These are phyloP conservation scores for Sphaeramia orbicularis DNA, from an alignment of 2,797 vertebrate species.

Conservation along the genomic window DNA sequence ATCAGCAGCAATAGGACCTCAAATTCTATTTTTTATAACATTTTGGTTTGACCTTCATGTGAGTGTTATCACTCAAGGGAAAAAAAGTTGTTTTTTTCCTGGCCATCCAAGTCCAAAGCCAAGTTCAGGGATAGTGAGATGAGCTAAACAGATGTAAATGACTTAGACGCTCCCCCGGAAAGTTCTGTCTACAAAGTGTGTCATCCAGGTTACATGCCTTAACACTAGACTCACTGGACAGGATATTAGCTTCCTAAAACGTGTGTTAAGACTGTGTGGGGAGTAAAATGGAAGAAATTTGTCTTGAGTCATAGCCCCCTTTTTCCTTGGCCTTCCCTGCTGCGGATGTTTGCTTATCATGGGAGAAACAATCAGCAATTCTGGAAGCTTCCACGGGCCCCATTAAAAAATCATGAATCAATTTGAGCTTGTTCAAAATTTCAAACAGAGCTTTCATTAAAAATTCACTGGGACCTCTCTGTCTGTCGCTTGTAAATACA, in stretches of 20 bases:
- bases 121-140: slow-evolving; percentile 17
- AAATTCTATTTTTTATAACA: slow-evolving; percentile 6
- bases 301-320: slow-evolving; percentile 32
- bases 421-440: slow-evolving; percentile 79
- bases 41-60: slow-evolving; percentile 36
- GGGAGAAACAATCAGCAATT: slow-evolving; percentile 72
- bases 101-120: slow-evolving; percentile 9
- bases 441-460: slow-evolving; percentile 81
- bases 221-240: slow-evolving; percentile 14
- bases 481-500: slow-evolving; percentile 78
- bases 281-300: slow-evolving; percentile 28
- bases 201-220: slow-evolving; percentile 12
- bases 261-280: slow-evolving; percentile 8
- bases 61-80: background rate
- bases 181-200: slow-evolving; percentile 10
- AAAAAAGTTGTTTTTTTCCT: background rate
- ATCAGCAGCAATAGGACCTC: background rate
- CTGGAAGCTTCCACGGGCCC: slow-evolving; percentile 61
- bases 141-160: slow-evolving; percentile 17
- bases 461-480: slow-evolving; percentile 77
- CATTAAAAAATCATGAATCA: slow-evolving; percentile 82
- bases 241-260: slow-evolving; percentile 35
- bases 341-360: slow-evolving; percentile 64
- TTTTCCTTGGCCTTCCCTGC: background rate
- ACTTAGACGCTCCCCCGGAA: slow-evolving; percentile 23